Percentiles rank a stretch among this genome's conserved stretches.
phyloP scores from a whole-genome alignment of 1,140 invertebrate species.

The Sitophilus oryzae region DNA sequence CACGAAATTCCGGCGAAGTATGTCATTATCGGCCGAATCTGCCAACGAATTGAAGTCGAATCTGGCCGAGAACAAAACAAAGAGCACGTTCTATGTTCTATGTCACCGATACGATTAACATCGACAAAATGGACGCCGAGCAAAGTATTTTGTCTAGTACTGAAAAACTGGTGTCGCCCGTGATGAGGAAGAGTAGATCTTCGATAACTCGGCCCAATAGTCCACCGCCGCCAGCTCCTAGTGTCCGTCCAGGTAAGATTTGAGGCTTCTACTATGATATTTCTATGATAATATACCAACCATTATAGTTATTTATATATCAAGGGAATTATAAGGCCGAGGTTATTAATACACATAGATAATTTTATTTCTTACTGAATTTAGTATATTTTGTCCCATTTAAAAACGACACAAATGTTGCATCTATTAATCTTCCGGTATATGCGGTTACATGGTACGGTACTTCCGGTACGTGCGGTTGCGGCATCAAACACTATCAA shows the following conservation, averaged over 20 bases:
- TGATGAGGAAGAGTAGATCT: conserved; percentile 21
- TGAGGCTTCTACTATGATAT: too few relatives aligned
- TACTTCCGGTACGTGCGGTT: too few relatives aligned
- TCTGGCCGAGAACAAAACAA: conserved; percentile 34
- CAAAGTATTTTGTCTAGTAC: conserved; percentile 6
- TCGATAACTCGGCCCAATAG: conserved; percentile 35
- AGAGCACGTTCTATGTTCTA: conserved; percentile 64
- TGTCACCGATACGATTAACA: conserved; percentile 54
- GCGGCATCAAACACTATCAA: too few relatives aligned
- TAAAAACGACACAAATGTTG: too few relatives aligned
- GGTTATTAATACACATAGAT: too few relatives aligned
- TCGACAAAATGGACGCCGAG: conserved; percentile 46
- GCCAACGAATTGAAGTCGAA: conserved; percentile 29
- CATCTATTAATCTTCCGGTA: too few relatives aligned
- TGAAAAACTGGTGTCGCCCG: conserved; percentile 25
- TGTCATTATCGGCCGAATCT: conserved; percentile 34
- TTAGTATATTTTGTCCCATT: too few relatives aligned
- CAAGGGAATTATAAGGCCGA: too few relatives aligned
- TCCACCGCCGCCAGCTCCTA: conserved; percentile 39
- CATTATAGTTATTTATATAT: too few relatives aligned
- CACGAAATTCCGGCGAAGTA: conserved; percentile 38
- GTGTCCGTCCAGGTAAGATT: conserved; percentile 11
- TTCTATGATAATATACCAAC: too few relatives aligned
- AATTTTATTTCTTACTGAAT: too few relatives aligned
- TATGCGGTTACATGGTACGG: too few relatives aligned